Conservation (phyloP, 2,888 invertebrate genomes). For the Aleiodes leptofemur region DNA sequence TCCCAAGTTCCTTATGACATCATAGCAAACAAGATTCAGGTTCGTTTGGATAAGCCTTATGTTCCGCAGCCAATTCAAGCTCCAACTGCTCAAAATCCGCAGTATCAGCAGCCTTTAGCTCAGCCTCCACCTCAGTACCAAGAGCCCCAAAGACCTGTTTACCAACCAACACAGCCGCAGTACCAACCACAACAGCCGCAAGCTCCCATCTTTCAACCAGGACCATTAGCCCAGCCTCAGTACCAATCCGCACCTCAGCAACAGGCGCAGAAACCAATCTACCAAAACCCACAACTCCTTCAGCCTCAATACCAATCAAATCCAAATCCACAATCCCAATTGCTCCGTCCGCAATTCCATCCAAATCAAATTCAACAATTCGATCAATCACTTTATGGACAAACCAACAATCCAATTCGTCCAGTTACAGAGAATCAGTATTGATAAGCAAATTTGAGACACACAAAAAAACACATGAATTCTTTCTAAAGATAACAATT, state of each 20-base stretch:
- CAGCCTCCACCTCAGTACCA: slow-evolving; percentile 19
- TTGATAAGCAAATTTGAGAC: slow-evolving; percentile 43
- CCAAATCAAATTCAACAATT: slow-evolving; percentile 39
- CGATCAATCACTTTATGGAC: slow-evolving; percentile 42
- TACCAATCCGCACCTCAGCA: slow-evolving; percentile 35
- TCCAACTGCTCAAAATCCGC: not conserved
- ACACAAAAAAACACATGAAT: too few relatives aligned
- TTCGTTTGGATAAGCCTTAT: slow-evolving; percentile 68
- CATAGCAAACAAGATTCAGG: slow-evolving; percentile 68
- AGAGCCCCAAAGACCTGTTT: not conserved
- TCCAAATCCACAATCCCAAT: slow-evolving; percentile 11
- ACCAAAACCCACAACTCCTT: slow-evolving; percentile 49
- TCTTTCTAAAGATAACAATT: too few relatives aligned
- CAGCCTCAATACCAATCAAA: slow-evolving; percentile 45
- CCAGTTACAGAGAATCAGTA: slow-evolving; percentile 67
- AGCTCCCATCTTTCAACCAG: not conserved
- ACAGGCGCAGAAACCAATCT: slow-evolving; percentile 45
- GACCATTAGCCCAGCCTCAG: slow-evolving; percentile 5
- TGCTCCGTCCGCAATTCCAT: slow-evolving; percentile 41
- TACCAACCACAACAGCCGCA: slow-evolving; percentile 47
- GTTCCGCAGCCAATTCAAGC: slow-evolving; percentile 62
- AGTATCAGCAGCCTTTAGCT: slow-evolving; percentile 29
- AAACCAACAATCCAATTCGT: slow-evolving; percentile 57
- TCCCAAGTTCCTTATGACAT: slow-evolving; percentile 63
- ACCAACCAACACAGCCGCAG: slow-evolving; percentile 30